These are phyloP conservation scores for Enteromius argenteus DNA, from an alignment of 2,797 vertebrate species.

Conservation along the genomic window DNA sequence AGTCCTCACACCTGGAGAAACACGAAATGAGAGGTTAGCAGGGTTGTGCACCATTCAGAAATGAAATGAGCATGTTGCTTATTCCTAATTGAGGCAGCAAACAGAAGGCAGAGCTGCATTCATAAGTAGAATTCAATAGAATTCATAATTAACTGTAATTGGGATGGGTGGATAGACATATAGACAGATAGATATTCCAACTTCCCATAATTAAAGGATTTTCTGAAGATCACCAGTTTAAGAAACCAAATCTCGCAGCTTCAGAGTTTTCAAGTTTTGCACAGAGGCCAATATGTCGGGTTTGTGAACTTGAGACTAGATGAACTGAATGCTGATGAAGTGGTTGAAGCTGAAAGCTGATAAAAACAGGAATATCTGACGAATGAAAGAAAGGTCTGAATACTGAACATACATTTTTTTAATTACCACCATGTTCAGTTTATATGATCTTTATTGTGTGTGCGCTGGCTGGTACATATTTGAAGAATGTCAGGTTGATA, in stretches of 20 bases:
- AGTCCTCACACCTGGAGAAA: not conserved
- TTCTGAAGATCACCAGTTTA: not conserved
- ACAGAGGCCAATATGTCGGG: not conserved
- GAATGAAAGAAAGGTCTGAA: constrained; percentile 29
- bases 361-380: constrained; percentile 25
- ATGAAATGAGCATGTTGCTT: not conserved
- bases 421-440: constrained; percentile 38
- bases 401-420: constrained; percentile 36
- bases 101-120: not conserved
- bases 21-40: not conserved
- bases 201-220: not conserved
- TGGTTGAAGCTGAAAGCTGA: constrained; percentile 12
- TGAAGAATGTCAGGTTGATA: constrained; percentile 34
- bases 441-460: constrained; percentile 34
- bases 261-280: not conserved
- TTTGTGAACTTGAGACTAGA: not conserved
- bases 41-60: not conserved
- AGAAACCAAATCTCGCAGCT: not conserved
- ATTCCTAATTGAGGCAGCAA: not conserved
- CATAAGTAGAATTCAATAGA: not conserved
- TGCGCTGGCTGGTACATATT: constrained; percentile 5
- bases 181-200: not conserved
- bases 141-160: not conserved
- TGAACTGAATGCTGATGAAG: constrained; percentile 11
- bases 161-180: not conserved